phyloP scores from a whole-genome alignment of 2,797 vertebrate genomes.

The Sebastes vulpes region DNA sequence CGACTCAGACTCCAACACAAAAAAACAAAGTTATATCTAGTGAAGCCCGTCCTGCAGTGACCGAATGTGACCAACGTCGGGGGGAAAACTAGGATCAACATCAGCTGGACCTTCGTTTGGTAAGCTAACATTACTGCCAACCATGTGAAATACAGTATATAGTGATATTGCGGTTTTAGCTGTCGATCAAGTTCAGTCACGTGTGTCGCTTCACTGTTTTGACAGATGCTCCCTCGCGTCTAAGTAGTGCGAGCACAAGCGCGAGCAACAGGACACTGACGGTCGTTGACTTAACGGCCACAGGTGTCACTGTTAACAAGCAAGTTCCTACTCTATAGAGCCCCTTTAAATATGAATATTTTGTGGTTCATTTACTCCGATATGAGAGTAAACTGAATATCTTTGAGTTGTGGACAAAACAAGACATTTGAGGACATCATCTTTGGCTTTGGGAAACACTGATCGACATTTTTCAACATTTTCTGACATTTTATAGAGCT shows the following conservation, averaged over 20 bases:
- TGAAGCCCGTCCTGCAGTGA: not conserved
- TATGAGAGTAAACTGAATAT: too few relatives aligned
- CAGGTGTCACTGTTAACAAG: not conserved
- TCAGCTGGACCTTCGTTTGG: rapidly evolving
- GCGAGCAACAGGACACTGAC: too few relatives aligned
- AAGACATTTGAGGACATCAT: too few relatives aligned
- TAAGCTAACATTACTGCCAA: too few relatives aligned
- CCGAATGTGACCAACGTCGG: too few relatives aligned
- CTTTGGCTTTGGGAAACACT: not conserved
- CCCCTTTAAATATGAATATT: not conserved
- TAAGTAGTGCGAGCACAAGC: too few relatives aligned
- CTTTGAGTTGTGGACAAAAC: too few relatives aligned
- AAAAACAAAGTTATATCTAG: not conserved
- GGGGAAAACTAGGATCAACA: too few relatives aligned
- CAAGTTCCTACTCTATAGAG: not conserved
- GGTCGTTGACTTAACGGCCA: too few relatives aligned
- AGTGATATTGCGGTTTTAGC: not conserved
- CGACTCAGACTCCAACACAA: not conserved
- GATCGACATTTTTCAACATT: rapidly evolving
- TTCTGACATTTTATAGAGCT: not conserved
- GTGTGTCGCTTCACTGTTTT: not conserved
- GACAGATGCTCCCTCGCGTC: too few relatives aligned
- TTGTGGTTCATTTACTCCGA: not conserved
- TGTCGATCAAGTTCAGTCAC: not conserved
- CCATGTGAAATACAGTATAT: too few relatives aligned